Conservation (phyloP, 2,113 vertebrate species). For the Chlorodrepanis virens region DNA sequence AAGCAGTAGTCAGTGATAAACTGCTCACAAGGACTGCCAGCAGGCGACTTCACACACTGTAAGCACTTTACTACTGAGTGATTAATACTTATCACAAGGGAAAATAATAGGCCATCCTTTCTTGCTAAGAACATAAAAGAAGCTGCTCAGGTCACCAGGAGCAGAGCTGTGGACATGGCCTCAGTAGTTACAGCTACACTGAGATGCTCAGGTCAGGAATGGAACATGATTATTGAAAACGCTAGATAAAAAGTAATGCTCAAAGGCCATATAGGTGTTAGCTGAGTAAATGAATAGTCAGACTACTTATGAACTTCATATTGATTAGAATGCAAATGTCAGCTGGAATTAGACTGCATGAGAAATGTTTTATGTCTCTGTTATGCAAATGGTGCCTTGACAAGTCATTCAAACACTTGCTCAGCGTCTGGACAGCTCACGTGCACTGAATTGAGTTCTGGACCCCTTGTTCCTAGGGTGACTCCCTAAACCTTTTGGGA, state of each 20-base stretch:
- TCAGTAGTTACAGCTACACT: neutral
- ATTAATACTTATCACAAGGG: conserved; percentile 33
- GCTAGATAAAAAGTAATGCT: neutral
- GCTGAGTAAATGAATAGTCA: neutral
- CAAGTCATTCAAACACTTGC: neutral
- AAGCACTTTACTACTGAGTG: neutral
- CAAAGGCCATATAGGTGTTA: neutral
- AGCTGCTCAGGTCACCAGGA: conserved; percentile 20
- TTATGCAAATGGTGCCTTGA: neutral
- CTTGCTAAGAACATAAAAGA: conserved; percentile 22
- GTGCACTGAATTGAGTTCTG: neutral
- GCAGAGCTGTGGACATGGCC: neutral
- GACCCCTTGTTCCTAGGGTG: neutral
- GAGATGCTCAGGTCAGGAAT: neutral
- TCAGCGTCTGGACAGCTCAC: neutral
- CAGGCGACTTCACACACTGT: conserved; percentile 2
- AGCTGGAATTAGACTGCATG: neutral
- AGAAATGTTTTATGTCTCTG: neutral
- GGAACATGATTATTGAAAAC: neutral
- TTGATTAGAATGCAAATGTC: conserved; percentile 27
- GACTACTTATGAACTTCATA: neutral
- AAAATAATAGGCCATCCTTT: conserved; percentile 26
- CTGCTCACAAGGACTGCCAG: conserved; percentile 18
- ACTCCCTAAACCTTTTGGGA: neutral
- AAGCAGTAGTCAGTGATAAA: conserved; percentile 19